Conservation (phyloP, 2,113 vertebrate genomes). For the Actenoides hombroni region DNA sequence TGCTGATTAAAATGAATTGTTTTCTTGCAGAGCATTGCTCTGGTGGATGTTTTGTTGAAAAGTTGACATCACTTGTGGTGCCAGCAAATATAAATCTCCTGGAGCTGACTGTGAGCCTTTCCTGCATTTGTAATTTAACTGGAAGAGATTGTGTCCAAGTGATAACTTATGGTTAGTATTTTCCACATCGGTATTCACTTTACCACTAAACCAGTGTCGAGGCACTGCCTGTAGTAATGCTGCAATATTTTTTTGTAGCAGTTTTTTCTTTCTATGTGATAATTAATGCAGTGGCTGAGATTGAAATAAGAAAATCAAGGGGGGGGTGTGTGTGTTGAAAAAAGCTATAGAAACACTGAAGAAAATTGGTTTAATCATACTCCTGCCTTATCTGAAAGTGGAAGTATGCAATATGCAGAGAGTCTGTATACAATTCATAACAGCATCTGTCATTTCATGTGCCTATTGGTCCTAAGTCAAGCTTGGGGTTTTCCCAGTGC, state of each 20-base stretch:
- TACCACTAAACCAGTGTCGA: background rate
- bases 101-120: background rate
- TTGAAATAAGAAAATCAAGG: background rate
- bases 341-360: background rate
- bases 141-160: background rate
- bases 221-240: background rate
- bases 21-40: background rate
- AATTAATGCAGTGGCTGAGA: background rate
- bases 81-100: background rate
- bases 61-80: background rate
- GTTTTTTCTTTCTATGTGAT: background rate
- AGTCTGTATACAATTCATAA: background rate
- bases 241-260: background rate
- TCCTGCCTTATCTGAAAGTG: background rate
- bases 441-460: background rate
- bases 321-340: background rate
- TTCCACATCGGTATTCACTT: background rate
- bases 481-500: background rate
- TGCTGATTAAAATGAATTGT: background rate
- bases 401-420: background rate
- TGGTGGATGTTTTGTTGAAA: background rate
- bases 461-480: background rate
- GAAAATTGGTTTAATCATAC: background rate
- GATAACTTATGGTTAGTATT: background rate
- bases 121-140: background rate